Evolutionary conservation across 2,888 invertebrate genomes (phyloP), one percentile per base, ranked within the genome.

Genomic region (Ganaspis brasiliensis): DNA sequence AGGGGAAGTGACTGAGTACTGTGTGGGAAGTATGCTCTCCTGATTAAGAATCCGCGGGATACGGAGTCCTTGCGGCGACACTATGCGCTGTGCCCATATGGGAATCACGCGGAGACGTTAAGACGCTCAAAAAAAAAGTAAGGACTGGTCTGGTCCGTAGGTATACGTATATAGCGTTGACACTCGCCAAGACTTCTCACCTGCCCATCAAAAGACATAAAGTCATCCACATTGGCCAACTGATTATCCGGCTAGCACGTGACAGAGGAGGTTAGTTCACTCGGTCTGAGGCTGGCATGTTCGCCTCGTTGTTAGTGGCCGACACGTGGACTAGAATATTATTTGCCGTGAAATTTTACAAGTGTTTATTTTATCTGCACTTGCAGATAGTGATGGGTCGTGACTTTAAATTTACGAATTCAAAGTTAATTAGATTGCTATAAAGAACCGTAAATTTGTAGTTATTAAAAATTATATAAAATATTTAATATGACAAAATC

Each of bases 201-300:
- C 91, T 91, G 91, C 91, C 91, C 91, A 91, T 91, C 91, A 91
- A 91, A 91, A 91, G 90, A 91, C 89, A 90, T 88, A 88, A 89
- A 91, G 88, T 90, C 91, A 90, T 91, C 91, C 91, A 88, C 90
- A 90, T 87, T 91, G 91, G 91, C 91, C 88, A 91, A 90, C 88
- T 86, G 72, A 63, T 24, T 77, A 88, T 72, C 79, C 79, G 91
- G 91, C 24, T 55, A 83, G 3, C 84, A 91, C 76, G 83, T 73
- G 77, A 70, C 3, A 37, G 40, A 84, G 83, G 73, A 86, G 79
- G 75, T 76, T 21, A 52, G 26, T 37, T 19, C 67, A 8, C 35
- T n/a, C n/a, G n/a, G n/a, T n/a, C n/a, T n/a, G n/a, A n/a, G n/a
- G 8, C 70, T 16, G 16, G 70, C 37, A 45, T 21, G 70, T 70